A percentile compares a stretch with the other conserved stretches of the same genome.
Evolutionary conservation across 2,113 vertebrate genomes (phyloP).

Genomic region (Siniperca chuatsi): DNA sequence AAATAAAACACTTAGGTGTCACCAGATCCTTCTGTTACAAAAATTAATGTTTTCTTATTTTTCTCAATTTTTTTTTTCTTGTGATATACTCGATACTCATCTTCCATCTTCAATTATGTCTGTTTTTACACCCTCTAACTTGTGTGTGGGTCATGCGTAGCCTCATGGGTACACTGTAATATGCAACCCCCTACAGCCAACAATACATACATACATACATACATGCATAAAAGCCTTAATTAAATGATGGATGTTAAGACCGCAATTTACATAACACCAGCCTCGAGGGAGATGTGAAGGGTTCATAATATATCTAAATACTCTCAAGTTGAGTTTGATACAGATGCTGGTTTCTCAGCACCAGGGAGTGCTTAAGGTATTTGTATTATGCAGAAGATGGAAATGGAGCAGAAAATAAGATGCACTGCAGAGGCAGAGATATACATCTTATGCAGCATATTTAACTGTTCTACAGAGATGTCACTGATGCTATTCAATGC

Average conservation of each 20-base stretch:
- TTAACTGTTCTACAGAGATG: not conserved
- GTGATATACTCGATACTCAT: too few species aligned
- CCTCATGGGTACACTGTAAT: not conserved
- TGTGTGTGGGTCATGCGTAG: not conserved
- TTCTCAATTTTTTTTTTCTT: too few species aligned
- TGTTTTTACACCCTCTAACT: not conserved
- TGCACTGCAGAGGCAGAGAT: not conserved
- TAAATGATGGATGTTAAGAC: not conserved
- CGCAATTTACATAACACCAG: not conserved
- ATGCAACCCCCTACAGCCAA: too few species aligned
- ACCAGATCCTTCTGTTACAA: too few species aligned
- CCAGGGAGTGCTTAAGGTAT: not conserved
- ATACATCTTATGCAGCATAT: not conserved
- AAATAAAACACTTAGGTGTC: too few species aligned
- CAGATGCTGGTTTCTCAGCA: not conserved
- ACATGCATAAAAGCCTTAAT: too few species aligned
- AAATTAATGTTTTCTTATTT: too few species aligned
- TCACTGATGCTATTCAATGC: not conserved
- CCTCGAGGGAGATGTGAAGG: not conserved
- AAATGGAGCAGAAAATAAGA: not conserved
- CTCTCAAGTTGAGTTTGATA: not conserved
- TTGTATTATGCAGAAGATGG: not conserved
- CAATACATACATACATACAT: too few species aligned
- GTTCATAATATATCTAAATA: not conserved
- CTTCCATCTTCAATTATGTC: not conserved